Evolutionary conservation across 1,140 invertebrate species (phyloP).

Genomic region (Rhynchophorus ferrugineus): DNA sequence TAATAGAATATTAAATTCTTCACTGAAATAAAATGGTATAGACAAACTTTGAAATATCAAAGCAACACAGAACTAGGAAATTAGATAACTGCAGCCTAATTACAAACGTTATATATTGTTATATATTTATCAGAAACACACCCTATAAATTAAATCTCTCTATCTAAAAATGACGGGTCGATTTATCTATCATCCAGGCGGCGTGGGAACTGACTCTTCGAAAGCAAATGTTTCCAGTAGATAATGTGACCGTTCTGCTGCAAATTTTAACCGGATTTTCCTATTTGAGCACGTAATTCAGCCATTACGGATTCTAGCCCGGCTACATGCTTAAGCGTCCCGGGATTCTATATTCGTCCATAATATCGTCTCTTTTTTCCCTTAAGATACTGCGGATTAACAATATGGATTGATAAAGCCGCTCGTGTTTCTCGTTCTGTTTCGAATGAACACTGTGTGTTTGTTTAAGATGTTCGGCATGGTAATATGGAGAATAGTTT

Average conservation of each 20-base stretch:
- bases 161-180: conserved; percentile 11
- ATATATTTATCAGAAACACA: too few relatives aligned
- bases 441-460: too few relatives aligned
- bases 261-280: conserved; percentile 22
- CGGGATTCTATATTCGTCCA: conserved; percentile 4
- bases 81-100: too few relatives aligned
- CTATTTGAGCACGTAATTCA: conserved; percentile 21
- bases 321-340: conserved; percentile 13
- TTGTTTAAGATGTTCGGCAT: too few relatives aligned
- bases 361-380: background rate
- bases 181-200: conserved; percentile 9
- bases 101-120: too few relatives aligned
- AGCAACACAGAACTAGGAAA: too few relatives aligned
- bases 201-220: conserved; percentile 20
- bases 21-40: too few relatives aligned
- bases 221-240: conserved; percentile 18
- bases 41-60: too few relatives aligned
- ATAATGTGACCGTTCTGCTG: conserved; percentile 19
- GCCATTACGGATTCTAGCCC: conserved; percentile 19
- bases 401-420: too few relatives aligned
- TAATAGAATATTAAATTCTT: too few relatives aligned
- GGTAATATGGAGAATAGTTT: too few relatives aligned
- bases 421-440: too few relatives aligned
- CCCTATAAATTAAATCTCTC: conserved; percentile 8
- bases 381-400: background rate